phyloP scores from a whole-genome alignment of 1,140 invertebrate genomes.

The Macrotrachela quadricornifera region DNA sequence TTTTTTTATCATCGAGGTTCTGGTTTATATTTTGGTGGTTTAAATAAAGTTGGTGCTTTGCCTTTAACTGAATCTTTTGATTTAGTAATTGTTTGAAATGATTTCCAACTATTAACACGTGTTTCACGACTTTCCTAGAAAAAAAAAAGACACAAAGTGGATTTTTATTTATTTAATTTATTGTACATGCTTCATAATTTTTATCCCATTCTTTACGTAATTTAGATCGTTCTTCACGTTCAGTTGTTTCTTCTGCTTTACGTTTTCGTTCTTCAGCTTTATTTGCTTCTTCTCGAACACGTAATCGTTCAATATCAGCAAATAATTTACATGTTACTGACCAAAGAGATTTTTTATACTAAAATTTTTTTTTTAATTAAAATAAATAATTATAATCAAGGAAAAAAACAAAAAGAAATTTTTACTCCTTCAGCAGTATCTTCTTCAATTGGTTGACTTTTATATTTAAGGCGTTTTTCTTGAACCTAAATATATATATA shows the following conservation, averaged over 20 bases:
- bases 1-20: background rate
- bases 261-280: conserved; percentile 54
- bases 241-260: too few relatives aligned
- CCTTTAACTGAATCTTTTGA: background rate
- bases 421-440: conserved; percentile 59
- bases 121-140: conserved; percentile 37
- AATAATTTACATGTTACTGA: conserved; percentile 76
- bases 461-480: conserved; percentile 69
- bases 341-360: background rate
- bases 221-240: too few relatives aligned
- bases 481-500: background rate
- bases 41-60: background rate
- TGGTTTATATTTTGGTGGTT: conserved; percentile 6
- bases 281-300: conserved; percentile 47
- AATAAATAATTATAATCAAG: background rate
- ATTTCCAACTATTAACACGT: conserved; percentile 5
- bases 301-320: conserved; percentile 67
- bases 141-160: too few relatives aligned
- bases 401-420: conserved; percentile 2
- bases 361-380: background rate
- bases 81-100: background rate
- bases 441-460: conserved; percentile 62
- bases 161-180: too few relatives aligned
- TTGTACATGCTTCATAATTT: conserved; percentile 75
- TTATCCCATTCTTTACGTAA: conserved; percentile 39